These are phyloP conservation scores for Eutolmus rufibarbis DNA, from an alignment of 2,888 invertebrate species.

Conservation along the genomic window DNA sequence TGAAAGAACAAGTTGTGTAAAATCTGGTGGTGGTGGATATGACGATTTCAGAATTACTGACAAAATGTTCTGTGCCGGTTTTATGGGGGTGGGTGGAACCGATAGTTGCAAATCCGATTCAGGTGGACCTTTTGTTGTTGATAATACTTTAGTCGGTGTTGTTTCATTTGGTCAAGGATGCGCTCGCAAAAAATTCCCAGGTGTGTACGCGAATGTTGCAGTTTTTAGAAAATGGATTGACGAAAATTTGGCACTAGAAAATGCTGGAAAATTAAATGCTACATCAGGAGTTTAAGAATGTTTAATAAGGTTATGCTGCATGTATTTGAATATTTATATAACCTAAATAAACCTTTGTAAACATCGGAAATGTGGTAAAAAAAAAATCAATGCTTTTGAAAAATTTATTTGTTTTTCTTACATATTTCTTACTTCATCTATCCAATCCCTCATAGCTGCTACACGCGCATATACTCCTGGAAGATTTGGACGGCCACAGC, in stretches of 20 bases:
- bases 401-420: slow-evolving; percentile 3
- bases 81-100: slow-evolving; percentile 59
- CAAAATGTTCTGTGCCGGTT: slow-evolving; percentile 66
- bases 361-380: background rate
- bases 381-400: background rate
- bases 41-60: slow-evolving; percentile 56
- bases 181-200: slow-evolving; percentile 20
- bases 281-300: background rate
- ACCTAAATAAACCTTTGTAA: background rate
- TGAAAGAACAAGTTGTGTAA: slow-evolving; percentile 53
- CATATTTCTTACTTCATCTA: slow-evolving; percentile 23
- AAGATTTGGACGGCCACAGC: slow-evolving; percentile 15
- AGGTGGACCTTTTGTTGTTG: slow-evolving; percentile 36
- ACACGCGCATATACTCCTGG: slow-evolving; percentile 41
- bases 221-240: slow-evolving; percentile 35
- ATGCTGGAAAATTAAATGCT: background rate
- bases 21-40: slow-evolving; percentile 22
- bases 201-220: slow-evolving; percentile 33
- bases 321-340: too few relatives aligned
- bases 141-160: slow-evolving; percentile 33
- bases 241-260: background rate
- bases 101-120: slow-evolving; percentile 42
- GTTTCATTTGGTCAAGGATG: slow-evolving; percentile 40
- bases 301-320: background rate
- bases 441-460: slow-evolving; percentile 27